These are phyloP conservation scores for Selenia dentaria DNA, from an alignment of 2,888 invertebrate genomes.

Conservation along the genomic window DNA sequence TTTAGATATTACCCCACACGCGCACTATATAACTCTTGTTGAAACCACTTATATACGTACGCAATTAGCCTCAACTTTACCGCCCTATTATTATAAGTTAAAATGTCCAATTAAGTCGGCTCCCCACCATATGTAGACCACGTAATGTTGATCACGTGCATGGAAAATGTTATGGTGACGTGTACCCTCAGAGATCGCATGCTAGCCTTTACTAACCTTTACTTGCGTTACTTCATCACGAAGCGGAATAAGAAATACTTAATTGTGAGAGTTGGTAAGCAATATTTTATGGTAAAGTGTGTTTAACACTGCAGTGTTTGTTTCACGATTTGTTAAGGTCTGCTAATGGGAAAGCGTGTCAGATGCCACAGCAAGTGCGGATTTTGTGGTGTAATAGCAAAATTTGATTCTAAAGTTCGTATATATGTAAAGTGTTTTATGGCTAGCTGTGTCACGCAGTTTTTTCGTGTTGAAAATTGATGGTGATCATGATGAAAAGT, in stretches of 20 bases:
- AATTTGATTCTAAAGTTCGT: too few species aligned
- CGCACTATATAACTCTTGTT: conserved; percentile 14
- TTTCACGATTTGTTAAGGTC: too few species aligned
- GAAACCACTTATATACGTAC: conserved; percentile 10
- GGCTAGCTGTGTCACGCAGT: too few species aligned
- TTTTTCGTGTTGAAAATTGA: too few species aligned
- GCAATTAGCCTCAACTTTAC: conserved; percentile 15
- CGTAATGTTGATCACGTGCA: conserved; percentile 16
- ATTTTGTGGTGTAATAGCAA: too few species aligned
- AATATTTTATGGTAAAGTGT: too few species aligned
- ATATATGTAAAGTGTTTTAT: too few species aligned
- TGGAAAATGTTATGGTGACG: conserved; percentile 7
- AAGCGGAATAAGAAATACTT: conserved; percentile 17
- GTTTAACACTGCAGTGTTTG: too few species aligned
- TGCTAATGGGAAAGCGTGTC: too few species aligned
- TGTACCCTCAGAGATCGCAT: conserved; percentile 23
- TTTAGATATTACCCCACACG: conserved; percentile 3
- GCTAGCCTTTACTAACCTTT: conserved; percentile 35
- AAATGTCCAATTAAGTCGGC: conserved; percentile 15
- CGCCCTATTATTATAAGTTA: conserved; percentile 18
- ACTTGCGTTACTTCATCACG: conserved; percentile 37
- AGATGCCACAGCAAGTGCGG: too few species aligned
- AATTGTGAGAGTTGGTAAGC: too few species aligned
- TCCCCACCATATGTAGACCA: conserved; percentile 4
- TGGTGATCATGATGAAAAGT: too few species aligned